Percentiles rank a stretch among this genome's conserved stretches.
These are phyloP conservation scores for Julus scandinavius DNA, from an alignment of 2,888 invertebrate genomes.

Conservation along the genomic window DNA sequence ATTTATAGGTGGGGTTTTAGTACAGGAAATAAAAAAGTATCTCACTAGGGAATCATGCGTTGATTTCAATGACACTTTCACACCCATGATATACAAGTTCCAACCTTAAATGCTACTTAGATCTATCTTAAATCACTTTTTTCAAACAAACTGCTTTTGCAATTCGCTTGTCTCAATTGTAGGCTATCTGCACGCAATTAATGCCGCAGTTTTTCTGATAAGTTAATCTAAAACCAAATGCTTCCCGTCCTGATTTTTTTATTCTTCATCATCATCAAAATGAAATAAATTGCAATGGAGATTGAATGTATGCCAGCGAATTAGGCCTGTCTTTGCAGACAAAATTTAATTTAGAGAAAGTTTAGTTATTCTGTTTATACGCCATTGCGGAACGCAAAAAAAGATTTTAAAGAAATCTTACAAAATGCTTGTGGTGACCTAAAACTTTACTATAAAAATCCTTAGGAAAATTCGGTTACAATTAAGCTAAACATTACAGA, in stretches of 20 bases:
- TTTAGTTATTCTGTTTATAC: not conserved
- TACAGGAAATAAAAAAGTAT: not conserved
- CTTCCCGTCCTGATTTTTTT: not conserved
- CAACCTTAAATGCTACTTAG: slow-evolving; percentile 12
- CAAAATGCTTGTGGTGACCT: not conserved
- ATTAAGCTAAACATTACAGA: too few species aligned
- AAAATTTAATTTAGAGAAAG: not conserved
- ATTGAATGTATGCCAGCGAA: not conserved
- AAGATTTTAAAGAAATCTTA: not conserved
- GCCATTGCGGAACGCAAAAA: not conserved
- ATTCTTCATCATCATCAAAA: not conserved
- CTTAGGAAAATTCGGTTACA: too few species aligned
- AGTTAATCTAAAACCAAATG: slow-evolving; percentile 30
- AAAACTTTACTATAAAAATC: too few species aligned
- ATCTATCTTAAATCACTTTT: not conserved
- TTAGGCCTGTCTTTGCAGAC: not conserved
- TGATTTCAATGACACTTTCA: not conserved
- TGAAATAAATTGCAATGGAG: not conserved
- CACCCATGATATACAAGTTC: not conserved
- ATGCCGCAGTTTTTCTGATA: not conserved
- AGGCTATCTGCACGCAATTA: not conserved
- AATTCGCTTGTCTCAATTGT: not conserved
- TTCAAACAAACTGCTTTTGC: not conserved
- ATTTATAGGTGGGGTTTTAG: not conserved
- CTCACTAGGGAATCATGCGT: not conserved